Evolutionary conservation across 2,797 vertebrate genomes (phyloP).

Genomic region (Rallus crepitans): DNA sequence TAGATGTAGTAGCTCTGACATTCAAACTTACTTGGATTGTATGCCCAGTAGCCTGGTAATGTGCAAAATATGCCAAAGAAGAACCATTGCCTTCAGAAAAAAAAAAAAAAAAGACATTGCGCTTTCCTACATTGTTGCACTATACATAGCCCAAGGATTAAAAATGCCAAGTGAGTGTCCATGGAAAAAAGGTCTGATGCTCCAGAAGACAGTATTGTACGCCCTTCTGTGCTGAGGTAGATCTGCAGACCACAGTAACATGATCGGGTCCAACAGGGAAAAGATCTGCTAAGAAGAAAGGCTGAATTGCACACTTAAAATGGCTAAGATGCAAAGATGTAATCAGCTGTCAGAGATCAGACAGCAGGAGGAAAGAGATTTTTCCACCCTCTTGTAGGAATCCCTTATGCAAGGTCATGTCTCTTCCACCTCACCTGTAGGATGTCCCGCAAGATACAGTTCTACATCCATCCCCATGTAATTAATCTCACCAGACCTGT

Average conservation of each 20-base stretch:
- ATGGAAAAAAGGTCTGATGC: neutral
- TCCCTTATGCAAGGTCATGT: neutral
- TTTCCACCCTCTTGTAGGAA: neutral
- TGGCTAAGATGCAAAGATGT: neutral
- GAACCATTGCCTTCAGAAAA: neutral
- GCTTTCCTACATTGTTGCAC: neutral
- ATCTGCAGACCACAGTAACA: neutral
- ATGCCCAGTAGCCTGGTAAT: neutral
- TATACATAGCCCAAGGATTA: neutral
- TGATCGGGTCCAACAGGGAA: neutral
- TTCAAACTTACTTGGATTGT: conserved; percentile 11
- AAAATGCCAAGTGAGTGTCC: neutral
- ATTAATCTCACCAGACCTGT: neutral
- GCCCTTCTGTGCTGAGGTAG: neutral
- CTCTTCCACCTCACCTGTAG: neutral
- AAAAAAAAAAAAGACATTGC: neutral
- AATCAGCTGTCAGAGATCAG: neutral
- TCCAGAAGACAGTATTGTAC: neutral
- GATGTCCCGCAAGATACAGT: neutral
- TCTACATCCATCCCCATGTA: neutral
- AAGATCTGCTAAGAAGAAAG: neutral
- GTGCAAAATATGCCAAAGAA: conserved; percentile 32
- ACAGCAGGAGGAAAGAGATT: neutral
- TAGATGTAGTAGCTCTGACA: conserved; percentile 54
- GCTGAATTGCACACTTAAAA: neutral